Evolutionary conservation across 2,888 invertebrate species (phyloP).

Genomic region (Drosophila rellima): DNA sequence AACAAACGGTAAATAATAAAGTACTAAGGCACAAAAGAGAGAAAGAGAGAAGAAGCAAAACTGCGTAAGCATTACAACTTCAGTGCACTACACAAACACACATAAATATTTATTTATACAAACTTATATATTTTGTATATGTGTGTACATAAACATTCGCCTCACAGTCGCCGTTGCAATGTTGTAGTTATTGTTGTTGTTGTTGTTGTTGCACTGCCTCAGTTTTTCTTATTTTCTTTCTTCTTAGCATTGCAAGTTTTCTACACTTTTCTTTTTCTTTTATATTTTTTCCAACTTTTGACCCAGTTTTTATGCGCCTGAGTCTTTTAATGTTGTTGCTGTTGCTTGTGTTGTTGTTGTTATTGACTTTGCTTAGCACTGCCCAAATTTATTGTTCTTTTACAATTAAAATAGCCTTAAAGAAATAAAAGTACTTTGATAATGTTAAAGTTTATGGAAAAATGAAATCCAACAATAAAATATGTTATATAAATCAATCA

Average conservation of each 20-base stretch:
- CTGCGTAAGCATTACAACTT: slow-evolving; percentile 27
- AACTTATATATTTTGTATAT: slow-evolving; percentile 17
- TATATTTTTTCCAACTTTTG: slow-evolving; percentile 81
- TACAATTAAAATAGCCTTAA: slow-evolving; percentile 25
- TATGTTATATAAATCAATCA: not conserved
- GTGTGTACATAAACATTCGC: slow-evolving; percentile 63
- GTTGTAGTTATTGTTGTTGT: slow-evolving; percentile 20
- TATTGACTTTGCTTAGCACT: slow-evolving; percentile 32
- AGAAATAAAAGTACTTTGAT: slow-evolving; percentile 2
- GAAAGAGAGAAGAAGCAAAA: not conserved
- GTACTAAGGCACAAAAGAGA: slow-evolving; percentile 31
- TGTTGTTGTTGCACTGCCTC: slow-evolving; percentile 5
- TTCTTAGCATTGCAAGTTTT: slow-evolving; percentile 59
- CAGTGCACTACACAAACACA: slow-evolving; percentile 24
- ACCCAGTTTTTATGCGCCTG: slow-evolving; percentile 70
- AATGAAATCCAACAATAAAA: slow-evolving; percentile 49
- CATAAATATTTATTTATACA: not conserved
- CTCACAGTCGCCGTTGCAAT: slow-evolving; percentile 36
- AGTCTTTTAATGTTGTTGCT: slow-evolving; percentile 24
- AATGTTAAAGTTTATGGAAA: slow-evolving; percentile 18
- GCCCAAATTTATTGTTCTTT: slow-evolving; percentile 29
- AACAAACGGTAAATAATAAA: slow-evolving; percentile 76
- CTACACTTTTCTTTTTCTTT: slow-evolving; percentile 75
- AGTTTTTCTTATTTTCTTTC: slow-evolving; percentile 45
- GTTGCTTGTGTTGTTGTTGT: slow-evolving; percentile 22